Conservation (phyloP, 1,140 invertebrate species). For the Aphidius ervi region DNA sequence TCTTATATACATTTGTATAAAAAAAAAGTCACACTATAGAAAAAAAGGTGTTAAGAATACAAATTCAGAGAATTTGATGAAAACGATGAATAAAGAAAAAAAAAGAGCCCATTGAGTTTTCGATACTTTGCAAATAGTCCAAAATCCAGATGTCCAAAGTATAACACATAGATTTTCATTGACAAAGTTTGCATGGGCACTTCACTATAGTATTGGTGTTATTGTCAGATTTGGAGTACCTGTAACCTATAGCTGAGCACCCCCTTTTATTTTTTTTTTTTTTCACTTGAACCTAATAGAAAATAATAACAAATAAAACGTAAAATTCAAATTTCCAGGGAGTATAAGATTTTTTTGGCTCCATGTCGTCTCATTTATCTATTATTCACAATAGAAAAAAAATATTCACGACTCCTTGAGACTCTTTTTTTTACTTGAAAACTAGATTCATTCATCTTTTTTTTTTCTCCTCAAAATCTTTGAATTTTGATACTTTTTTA, state of each 20-base stretch:
- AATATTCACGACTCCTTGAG: background rate
- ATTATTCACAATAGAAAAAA: constrained; percentile 17
- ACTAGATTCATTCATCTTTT: constrained; percentile 6
- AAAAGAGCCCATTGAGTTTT: constrained; percentile 11
- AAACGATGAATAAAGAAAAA: constrained; percentile 1
- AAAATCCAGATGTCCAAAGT: constrained; percentile 13
- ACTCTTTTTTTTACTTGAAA: background rate
- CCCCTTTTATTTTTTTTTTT: no score
- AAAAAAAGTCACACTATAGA: no score
- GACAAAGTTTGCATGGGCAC: constrained; percentile 31
- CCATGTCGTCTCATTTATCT: constrained; percentile 13
- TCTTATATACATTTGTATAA: background rate
- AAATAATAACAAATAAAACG: constrained; percentile 21
- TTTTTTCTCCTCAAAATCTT: background rate
- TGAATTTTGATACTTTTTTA: constrained; percentile 2
- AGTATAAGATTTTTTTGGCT: constrained; percentile 24
- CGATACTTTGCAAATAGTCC: constrained; percentile 1
- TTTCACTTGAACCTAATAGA: no score
- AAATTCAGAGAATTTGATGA: no score
- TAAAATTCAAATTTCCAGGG: constrained; percentile 43
- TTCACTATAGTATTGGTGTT: constrained; percentile 25
- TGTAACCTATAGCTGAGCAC: constrained; percentile 35
- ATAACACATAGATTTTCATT: constrained; percentile 43
- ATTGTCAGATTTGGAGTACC: constrained; percentile 42
- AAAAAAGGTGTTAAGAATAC: no score